A percentile compares a stretch with the other conserved stretches of the same genome.
These are phyloP conservation scores for Mobula birostris DNA, from an alignment of 2,113 vertebrate genomes.

Conservation along the genomic window DNA sequence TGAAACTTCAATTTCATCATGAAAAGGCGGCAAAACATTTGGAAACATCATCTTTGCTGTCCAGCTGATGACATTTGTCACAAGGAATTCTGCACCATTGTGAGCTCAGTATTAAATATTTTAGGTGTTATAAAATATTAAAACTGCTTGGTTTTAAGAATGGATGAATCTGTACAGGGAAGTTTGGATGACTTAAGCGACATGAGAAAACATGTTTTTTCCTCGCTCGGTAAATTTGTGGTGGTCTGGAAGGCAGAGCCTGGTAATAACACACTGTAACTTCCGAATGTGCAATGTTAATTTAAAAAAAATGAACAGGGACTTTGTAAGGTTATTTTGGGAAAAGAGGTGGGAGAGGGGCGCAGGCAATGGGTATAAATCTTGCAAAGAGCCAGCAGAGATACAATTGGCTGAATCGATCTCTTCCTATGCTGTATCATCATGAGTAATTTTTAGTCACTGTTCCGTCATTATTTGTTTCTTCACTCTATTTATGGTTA, in stretches of 20 bases:
- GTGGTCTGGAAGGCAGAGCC: neutral
- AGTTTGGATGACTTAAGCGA: no score
- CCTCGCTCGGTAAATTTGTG: no score
- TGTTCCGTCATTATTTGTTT: neutral
- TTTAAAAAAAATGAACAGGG: no score
- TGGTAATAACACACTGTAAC: neutral
- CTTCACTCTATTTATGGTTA: neutral
- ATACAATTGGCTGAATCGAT: no score
- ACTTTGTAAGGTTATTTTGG: no score
- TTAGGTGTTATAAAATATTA: slow-evolving; percentile 19
- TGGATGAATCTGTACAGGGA: neutral
- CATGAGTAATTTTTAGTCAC: no score
- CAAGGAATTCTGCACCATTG: neutral
- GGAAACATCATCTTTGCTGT: neutral
- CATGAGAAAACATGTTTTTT: no score
- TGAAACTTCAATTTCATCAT: neutral
- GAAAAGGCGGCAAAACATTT: neutral
- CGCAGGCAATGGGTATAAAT: no score
- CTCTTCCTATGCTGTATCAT: no score
- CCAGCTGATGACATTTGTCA: neutral
- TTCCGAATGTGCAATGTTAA: neutral
- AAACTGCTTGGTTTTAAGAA: neutral
- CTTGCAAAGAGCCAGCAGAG: no score
- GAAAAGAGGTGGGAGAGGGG: no score
- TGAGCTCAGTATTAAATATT: neutral